These are phyloP conservation scores for Tachystola acroxantha DNA, from an alignment of 2,888 invertebrate genomes.

Conservation along the genomic window DNA sequence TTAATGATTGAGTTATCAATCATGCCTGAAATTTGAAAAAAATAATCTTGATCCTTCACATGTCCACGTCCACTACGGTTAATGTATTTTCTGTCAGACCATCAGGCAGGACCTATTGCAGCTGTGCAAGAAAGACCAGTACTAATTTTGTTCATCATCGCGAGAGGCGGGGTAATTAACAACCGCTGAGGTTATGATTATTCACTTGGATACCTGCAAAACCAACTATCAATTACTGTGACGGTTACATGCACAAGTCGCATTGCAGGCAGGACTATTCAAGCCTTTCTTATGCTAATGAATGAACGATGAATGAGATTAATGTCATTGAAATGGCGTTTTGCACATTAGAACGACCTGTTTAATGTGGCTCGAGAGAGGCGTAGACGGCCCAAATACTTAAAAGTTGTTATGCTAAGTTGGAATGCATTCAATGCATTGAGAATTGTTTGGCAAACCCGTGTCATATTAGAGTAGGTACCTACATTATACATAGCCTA, in stretches of 20 bases:
- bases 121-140: too few relatives aligned
- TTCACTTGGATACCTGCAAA: slow-evolving; percentile 57
- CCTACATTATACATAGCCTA: too few relatives aligned
- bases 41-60: too few relatives aligned
- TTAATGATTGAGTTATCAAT: too few relatives aligned
- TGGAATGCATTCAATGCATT: not conserved
- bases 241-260: slow-evolving; percentile 47
- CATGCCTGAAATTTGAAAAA: too few relatives aligned
- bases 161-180: slow-evolving; percentile 52
- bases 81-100: too few relatives aligned
- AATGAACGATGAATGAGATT: not conserved
- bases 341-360: not conserved
- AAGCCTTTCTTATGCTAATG: slow-evolving; percentile 21
- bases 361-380: not conserved
- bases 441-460: not conserved
- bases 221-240: slow-evolving; percentile 56
- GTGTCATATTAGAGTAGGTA: too few relatives aligned
- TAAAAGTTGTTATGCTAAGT: not conserved
- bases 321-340: not conserved
- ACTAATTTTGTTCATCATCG: slow-evolving; percentile 4
- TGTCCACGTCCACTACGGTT: too few relatives aligned
- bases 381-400: too few relatives aligned
- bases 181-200: slow-evolving; percentile 55
- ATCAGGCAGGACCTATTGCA: too few relatives aligned
- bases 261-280: slow-evolving; percentile 18